Evolutionary conservation across 2,113 vertebrate species (phyloP), one percentile per base, ranked within the genome.

Genomic region (western clawed frog (Xenopus tropicalis)): DNA sequence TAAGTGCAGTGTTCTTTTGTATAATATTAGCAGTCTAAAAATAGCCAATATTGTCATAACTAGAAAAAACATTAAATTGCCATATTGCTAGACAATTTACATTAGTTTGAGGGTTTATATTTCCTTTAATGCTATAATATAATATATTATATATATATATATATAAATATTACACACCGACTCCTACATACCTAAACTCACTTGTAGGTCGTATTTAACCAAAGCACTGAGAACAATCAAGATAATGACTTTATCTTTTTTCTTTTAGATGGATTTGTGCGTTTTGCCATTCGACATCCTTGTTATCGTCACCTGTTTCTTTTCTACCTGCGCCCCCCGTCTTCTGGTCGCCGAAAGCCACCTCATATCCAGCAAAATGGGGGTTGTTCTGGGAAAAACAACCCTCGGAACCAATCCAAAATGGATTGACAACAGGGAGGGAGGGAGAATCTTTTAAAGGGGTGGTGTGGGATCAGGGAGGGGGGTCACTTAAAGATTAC

Each of bases 271-370:
- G 73, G 59, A 69, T 76, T 76, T 44, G 21, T 76, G 25, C 3
- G 51, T 14, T 76, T 76, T 69, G 73, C 73, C 22, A 23, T 76
- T 19, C 67, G 44, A 24, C 73, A 76, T 51, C 73, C 66, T 25
- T 69, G 73, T 63, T 76, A 76, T 21, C 73, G 66, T 42, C 73
- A 76, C 21, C 73, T 76, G 58, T 76, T 76, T 25, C 61, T 76
- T 46, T 76, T 76, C 25, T 76, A 63, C 51, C 25, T 76, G 25
- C 73, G 73, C 25, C 73, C 73, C 4, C 73, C 73, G 24, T 66
- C 73, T 54, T 52, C 73, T 17, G 72, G 64, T 16, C 73, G 73
- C 46, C 61, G 21, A 24, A 76, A 76, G 66, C 59, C 73, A 69
- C 68, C 59, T 48, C 66, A 63, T 19, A 14, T 37, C 23, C 73